Percentiles rank a stretch among this genome's conserved stretches.
phyloP scores from a whole-genome alignment of 2,113 vertebrate species.

The Todiramphus chloris region DNA sequence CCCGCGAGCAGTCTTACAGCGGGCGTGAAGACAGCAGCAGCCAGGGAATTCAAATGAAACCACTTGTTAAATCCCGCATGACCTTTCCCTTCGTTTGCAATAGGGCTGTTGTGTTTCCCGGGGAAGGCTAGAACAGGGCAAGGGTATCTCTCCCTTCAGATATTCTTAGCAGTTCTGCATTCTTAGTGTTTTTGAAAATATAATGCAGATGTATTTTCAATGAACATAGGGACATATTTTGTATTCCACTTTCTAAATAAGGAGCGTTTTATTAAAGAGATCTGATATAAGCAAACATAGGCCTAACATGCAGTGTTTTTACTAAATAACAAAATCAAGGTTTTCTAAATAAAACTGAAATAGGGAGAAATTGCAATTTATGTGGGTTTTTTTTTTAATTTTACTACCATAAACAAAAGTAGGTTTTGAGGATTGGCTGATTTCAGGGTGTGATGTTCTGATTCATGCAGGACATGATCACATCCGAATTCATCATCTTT shows the following conservation, averaged over 20 bases:
- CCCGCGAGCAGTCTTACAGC: rapidly evolving
- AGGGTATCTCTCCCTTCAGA: not conserved
- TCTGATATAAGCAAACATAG: not conserved
- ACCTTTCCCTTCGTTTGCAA: conserved; percentile 45
- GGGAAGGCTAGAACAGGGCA: not conserved
- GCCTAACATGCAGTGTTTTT: not conserved
- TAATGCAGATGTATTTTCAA: not conserved
- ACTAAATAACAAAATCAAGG: not conserved
- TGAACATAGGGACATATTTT: not conserved
- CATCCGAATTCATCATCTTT: not conserved
- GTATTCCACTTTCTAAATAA: not conserved
- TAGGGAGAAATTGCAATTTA: not conserved
- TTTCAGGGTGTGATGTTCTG: not conserved
- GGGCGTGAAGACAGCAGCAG: not conserved
- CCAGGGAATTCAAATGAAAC: not conserved
- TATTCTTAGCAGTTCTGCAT: not conserved
- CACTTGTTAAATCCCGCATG: conserved; percentile 8
- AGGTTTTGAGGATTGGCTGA: not conserved
- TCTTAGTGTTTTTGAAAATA: not conserved
- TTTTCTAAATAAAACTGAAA: not conserved
- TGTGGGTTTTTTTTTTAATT: not conserved
- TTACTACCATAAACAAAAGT: not conserved
- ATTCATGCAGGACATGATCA: not conserved
- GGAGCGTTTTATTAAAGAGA: not conserved
- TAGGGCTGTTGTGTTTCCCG: not conserved